phyloP scores from a whole-genome alignment of 2,888 invertebrate species.

The Drosophila mimica region DNA sequence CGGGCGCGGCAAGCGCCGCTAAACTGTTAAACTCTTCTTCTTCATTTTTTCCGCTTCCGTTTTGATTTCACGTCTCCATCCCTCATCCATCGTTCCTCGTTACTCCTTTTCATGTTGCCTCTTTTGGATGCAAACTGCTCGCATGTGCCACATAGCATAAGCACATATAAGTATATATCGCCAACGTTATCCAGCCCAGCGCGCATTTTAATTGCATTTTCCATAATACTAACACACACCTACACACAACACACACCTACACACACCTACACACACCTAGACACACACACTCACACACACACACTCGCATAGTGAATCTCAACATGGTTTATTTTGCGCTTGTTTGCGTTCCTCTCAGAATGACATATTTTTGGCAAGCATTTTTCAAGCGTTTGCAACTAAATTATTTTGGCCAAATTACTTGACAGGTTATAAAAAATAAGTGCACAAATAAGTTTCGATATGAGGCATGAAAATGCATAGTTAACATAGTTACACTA shows the following conservation, averaged over 20 bases:
- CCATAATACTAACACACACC: conserved; percentile 22
- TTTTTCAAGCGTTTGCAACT: conserved; percentile 1
- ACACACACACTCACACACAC: neutral
- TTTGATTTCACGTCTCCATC: conserved; percentile 28
- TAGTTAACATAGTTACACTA: neutral
- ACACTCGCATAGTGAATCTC: neutral
- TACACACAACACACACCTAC: conserved; percentile 1
- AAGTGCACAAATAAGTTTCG: neutral
- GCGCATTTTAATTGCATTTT: conserved; percentile 78
- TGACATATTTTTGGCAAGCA: conserved; percentile 48
- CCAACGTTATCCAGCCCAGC: conserved; percentile 58
- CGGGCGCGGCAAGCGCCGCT: conserved; percentile 63
- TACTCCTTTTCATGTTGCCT: neutral
- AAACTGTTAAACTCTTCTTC: conserved; percentile 62
- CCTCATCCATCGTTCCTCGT: neutral
- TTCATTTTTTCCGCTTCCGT: conserved; percentile 59
- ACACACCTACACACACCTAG: neutral
- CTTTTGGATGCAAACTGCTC: conserved; percentile 46
- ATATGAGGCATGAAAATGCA: neutral
- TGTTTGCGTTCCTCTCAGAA: conserved; percentile 49
- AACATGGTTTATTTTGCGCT: conserved; percentile 28
- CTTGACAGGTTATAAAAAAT: neutral
- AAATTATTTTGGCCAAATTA: conserved; percentile 19
- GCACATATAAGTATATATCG: conserved; percentile 47
- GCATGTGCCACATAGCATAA: conserved; percentile 55